A percentile compares a stretch with the other conserved stretches of the same genome.
These are phyloP conservation scores for Gymnarchus niloticus DNA, from an alignment of 2,113 vertebrate genomes.

Conservation along the genomic window DNA sequence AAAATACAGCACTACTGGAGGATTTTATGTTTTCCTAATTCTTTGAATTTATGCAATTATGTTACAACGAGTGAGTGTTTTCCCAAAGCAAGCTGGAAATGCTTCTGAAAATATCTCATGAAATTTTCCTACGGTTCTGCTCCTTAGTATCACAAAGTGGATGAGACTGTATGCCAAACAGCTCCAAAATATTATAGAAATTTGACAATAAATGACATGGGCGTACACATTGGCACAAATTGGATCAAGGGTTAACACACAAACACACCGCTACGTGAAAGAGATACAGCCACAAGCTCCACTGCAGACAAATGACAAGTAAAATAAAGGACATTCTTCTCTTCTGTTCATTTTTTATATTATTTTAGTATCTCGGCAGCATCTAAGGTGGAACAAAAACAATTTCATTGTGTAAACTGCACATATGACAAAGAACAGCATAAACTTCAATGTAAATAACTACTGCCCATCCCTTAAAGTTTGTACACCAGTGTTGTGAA, in stretches of 20 bases:
- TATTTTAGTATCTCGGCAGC: too few species aligned
- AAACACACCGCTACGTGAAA: not conserved
- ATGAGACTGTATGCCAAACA: not conserved
- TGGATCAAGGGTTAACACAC: not conserved
- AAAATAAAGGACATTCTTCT: too few species aligned
- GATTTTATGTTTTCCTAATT: too few species aligned
- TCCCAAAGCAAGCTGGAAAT: not conserved
- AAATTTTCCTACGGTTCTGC: not conserved
- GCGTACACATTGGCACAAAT: not conserved
- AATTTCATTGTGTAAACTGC: too few species aligned
- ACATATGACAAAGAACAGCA: too few species aligned
- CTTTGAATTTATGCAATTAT: not conserved
- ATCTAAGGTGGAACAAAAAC: too few species aligned
- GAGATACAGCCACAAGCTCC: not conserved
- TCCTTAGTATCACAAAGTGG: not conserved
- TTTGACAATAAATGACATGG: not conserved
- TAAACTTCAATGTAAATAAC: too few species aligned
- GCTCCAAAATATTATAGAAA: not conserved
- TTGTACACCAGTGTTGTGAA: too few species aligned
- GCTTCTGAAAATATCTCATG: not conserved
- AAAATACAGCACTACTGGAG: not conserved
- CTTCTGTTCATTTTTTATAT: too few species aligned
- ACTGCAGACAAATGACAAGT: not conserved
- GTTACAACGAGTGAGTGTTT: not conserved
- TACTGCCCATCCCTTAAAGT: too few species aligned